These are phyloP conservation scores for Noctuana brunneofusca DNA, from an alignment of 2,888 invertebrate genomes.

Conservation along the genomic window DNA sequence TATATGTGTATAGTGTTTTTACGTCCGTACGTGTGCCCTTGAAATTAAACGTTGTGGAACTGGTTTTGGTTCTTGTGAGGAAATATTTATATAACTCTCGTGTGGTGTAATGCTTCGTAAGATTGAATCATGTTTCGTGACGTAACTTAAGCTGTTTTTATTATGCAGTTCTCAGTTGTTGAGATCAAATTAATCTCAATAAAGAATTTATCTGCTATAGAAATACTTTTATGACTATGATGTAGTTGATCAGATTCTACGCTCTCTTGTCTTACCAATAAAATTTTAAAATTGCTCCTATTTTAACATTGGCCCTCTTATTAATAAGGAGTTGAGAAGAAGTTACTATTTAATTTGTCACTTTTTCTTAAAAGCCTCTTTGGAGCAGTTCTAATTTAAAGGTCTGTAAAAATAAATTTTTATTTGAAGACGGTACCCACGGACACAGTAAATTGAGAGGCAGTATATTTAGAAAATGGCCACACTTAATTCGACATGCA, in stretches of 20 bases:
- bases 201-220: too few species aligned
- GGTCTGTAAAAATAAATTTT: slow-evolving; percentile 9
- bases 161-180: neutral
- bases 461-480: slow-evolving; percentile 19
- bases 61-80: slow-evolving; percentile 40
- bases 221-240: too few species aligned
- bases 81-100: slow-evolving; percentile 40
- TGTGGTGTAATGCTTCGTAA: slow-evolving; percentile 36
- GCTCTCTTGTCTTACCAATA: neutral
- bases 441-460: slow-evolving; percentile 7
- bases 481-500: slow-evolving; percentile 26
- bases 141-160: slow-evolving; percentile 13
- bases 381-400: slow-evolving; percentile 2
- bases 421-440: slow-evolving; percentile 7
- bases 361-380: neutral
- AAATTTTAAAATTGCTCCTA: neutral
- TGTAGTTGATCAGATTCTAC: too few species aligned
- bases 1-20: slow-evolving; percentile 13
- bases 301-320: too few species aligned
- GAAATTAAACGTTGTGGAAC: slow-evolving; percentile 34
- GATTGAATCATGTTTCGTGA: slow-evolving; percentile 34
- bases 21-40: slow-evolving; percentile 38
- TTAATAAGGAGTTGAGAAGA: neutral
- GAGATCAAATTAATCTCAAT: neutral
- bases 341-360: neutral